Conservation (phyloP, 2,113 vertebrate genomes). For the Montifringilla adamsi region DNA sequence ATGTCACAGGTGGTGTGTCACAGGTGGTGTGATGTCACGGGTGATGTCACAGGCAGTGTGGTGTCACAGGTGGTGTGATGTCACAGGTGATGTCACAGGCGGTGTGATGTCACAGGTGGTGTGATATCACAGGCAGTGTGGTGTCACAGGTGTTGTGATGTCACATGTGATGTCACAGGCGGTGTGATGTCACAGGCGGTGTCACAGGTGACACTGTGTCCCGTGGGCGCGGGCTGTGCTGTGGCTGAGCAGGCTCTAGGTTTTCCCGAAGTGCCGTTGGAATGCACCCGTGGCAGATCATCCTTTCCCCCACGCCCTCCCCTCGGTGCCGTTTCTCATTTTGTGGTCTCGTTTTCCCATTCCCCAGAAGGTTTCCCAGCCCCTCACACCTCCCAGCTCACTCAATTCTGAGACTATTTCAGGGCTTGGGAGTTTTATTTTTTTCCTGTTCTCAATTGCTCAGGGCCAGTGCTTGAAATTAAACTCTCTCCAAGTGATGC, state of each 20-base stretch:
- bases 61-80: not conserved
- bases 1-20: no score
- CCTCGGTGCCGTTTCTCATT: not conserved
- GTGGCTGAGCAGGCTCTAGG: not conserved
- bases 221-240: accelerated
- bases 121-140: not conserved
- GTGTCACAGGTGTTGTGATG: not conserved
- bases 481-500: constrained; percentile 33
- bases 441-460: not conserved
- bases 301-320: not conserved
- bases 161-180: not conserved
- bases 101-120: not conserved
- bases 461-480: constrained; percentile 2
- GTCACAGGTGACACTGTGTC: no score
- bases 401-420: not conserved
- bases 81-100: accelerated
- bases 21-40: no score
- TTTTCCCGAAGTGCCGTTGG: accelerated
- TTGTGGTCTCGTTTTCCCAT: not conserved
- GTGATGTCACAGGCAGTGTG: accelerated
- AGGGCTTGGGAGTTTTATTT: not conserved
- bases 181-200: no score
- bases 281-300: accelerated
- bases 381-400: not conserved
- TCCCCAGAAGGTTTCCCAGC: not conserved